Percentiles rank a stretch among this genome's conserved stretches.
Evolutionary conservation across 1,140 invertebrate genomes (phyloP).

Genomic region (Heliconius hermathena): DNA sequence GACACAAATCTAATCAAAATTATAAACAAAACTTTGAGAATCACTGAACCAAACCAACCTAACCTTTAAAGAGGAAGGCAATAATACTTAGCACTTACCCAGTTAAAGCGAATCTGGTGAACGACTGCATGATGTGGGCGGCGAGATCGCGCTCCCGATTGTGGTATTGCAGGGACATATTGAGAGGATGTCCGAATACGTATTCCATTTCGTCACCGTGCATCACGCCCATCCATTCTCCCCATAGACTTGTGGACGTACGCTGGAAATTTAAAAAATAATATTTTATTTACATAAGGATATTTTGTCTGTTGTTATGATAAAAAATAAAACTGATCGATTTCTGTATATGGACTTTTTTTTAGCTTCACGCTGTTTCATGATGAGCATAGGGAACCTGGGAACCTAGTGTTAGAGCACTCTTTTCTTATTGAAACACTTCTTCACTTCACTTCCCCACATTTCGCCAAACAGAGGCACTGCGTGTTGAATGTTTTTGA

Average conservation of each 20-base stretch:
- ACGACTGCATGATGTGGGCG: conserved; percentile 92
- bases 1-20: too few species aligned
- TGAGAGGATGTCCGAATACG: conserved; percentile 96
- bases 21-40: too few species aligned
- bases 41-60: neutral
- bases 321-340: too few species aligned
- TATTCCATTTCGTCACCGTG: conserved; percentile 98
- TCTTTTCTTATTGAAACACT: too few species aligned
- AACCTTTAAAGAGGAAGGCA: neutral
- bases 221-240: conserved; percentile 98
- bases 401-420: too few species aligned
- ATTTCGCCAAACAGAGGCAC: too few species aligned
- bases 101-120: conserved; percentile 92
- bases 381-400: too few species aligned
- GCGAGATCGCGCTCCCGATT: conserved; percentile 92
- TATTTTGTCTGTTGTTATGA: too few species aligned
- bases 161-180: conserved; percentile 91
- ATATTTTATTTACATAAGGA: neutral
- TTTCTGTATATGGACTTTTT: too few species aligned
- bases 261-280: conserved; percentile 85
- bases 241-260: conserved; percentile 94
- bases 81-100: conserved; percentile 85
- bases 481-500: too few species aligned
- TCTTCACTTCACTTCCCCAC: too few species aligned
- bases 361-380: too few species aligned